Evolutionary conservation across 1,140 invertebrate genomes (phyloP).

Genomic region (Halyomorpha halys): DNA sequence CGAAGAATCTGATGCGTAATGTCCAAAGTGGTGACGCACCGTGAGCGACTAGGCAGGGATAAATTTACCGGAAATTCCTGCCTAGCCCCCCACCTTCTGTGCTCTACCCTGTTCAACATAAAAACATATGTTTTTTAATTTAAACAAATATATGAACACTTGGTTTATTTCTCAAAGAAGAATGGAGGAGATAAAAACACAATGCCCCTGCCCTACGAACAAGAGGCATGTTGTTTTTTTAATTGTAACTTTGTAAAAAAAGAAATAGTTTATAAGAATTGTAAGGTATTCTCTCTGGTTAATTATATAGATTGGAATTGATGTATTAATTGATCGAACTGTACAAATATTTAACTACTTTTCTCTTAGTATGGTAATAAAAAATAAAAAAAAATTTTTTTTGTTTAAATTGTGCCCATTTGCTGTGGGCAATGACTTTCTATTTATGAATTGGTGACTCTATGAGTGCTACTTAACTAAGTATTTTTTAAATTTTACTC

Average conservation of each 20-base stretch:
- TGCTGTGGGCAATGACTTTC: constrained; percentile 7
- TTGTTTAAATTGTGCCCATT: constrained; percentile 6
- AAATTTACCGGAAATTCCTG: neutral
- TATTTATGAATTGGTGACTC: constrained; percentile 15
- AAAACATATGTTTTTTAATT: constrained; percentile 9
- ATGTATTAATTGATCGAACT: constrained; percentile 25
- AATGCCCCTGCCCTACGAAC: constrained; percentile 14
- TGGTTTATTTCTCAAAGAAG: constrained; percentile 16
- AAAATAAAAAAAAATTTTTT: neutral
- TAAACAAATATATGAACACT: constrained; percentile 23
- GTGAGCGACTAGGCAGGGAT: constrained; percentile 20
- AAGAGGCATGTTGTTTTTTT: constrained; percentile 8
- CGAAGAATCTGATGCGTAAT: constrained; percentile 45
- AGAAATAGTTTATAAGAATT: constrained; percentile 24
- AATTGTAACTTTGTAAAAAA: constrained; percentile 26
- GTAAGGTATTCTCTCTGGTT: constrained; percentile 26
- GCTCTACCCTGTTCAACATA: neutral
- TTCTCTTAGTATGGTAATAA: constrained; percentile 8
- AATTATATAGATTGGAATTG: constrained; percentile 25
- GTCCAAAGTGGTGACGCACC: constrained; percentile 25
- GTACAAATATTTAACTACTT: constrained; percentile 27
- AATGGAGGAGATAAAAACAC: constrained; percentile 1
- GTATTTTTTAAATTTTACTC: neutral
- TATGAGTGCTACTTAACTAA: constrained; percentile 22
- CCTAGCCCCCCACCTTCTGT: constrained; percentile 7